A percentile compares a stretch with the other conserved stretches of the same genome.
phyloP scores from a whole-genome alignment of 1,140 invertebrate species.

The Anastatus disparis region DNA sequence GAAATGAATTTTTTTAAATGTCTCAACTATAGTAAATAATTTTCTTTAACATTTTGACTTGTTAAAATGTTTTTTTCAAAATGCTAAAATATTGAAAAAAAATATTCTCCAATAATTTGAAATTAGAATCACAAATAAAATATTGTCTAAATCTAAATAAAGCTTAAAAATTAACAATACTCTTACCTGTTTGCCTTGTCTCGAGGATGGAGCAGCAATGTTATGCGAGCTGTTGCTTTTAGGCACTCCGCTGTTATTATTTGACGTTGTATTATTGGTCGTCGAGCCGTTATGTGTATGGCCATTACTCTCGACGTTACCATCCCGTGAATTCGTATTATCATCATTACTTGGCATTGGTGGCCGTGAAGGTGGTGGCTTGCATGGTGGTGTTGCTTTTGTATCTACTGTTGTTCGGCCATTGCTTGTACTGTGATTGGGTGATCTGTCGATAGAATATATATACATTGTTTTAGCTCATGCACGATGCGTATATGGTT shows the following conservation, averaged over 20 bases:
- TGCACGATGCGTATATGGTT: not conserved
- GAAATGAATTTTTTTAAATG: too few relatives aligned
- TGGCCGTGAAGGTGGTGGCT: constrained; percentile 56
- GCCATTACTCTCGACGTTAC: not conserved
- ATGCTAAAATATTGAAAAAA: too few relatives aligned
- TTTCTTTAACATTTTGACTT: too few relatives aligned
- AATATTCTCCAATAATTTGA: too few relatives aligned
- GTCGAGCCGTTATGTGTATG: constrained; percentile 14
- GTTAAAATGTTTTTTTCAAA: too few relatives aligned
- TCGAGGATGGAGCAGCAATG: constrained; percentile 52
- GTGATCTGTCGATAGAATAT: constrained; percentile 50
- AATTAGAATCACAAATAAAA: too few relatives aligned
- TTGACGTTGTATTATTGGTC: constrained; percentile 38
- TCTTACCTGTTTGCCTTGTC: constrained; percentile 56
- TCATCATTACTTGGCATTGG: constrained; percentile 44
- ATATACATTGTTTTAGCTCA: too few relatives aligned
- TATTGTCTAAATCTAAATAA: too few relatives aligned
- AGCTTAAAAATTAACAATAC: not conserved
- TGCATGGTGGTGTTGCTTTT: constrained; percentile 56
- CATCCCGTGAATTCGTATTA: not conserved
- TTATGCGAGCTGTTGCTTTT: constrained; percentile 59
- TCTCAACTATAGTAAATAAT: too few relatives aligned
- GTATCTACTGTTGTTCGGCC: constrained; percentile 45
- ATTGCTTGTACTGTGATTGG: constrained; percentile 54
- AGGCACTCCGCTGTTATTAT: constrained; percentile 50